Percentiles rank a stretch among this genome's conserved stretches.
These are phyloP conservation scores for Dromaius novaehollandiae DNA, from an alignment of 2,113 vertebrate species.

Conservation along the genomic window DNA sequence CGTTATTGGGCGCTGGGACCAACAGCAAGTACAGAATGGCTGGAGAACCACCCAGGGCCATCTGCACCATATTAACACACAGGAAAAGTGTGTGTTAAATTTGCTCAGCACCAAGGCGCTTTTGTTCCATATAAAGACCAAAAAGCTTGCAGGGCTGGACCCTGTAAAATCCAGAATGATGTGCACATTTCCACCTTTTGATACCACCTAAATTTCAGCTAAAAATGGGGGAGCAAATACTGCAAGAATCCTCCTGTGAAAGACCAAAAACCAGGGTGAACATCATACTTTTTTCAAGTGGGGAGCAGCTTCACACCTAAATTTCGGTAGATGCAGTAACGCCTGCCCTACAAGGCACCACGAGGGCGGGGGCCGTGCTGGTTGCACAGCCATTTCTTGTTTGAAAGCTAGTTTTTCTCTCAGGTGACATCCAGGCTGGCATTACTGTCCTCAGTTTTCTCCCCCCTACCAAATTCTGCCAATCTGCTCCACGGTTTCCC, in stretches of 20 bases:
- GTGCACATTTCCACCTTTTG: neutral
- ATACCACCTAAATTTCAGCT: neutral
- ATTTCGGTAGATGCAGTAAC: neutral
- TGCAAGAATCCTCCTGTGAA: constrained; percentile 28
- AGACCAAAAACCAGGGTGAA: constrained; percentile 28
- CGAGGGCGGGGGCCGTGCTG: neutral
- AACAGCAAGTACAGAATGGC: neutral
- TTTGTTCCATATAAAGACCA: neutral
- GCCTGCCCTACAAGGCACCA: accelerated
- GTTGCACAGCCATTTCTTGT: neutral
- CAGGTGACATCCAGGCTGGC: neutral
- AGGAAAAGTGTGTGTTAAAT: neutral
- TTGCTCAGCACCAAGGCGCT: neutral
- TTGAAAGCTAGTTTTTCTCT: neutral
- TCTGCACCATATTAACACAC: neutral
- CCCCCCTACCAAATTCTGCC: neutral
- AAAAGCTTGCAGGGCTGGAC: neutral
- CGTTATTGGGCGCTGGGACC: constrained; percentile 16
- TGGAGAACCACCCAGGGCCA: neutral
- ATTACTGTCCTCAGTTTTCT: neutral
- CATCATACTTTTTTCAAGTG: neutral
- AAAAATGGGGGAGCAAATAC: neutral
- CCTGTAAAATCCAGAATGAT: neutral
- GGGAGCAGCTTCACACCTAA: neutral
- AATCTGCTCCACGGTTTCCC: neutral